Base-by-base conservation (phyloP, 2,888 invertebrate genomes). In the Pocota personata region DNA sequence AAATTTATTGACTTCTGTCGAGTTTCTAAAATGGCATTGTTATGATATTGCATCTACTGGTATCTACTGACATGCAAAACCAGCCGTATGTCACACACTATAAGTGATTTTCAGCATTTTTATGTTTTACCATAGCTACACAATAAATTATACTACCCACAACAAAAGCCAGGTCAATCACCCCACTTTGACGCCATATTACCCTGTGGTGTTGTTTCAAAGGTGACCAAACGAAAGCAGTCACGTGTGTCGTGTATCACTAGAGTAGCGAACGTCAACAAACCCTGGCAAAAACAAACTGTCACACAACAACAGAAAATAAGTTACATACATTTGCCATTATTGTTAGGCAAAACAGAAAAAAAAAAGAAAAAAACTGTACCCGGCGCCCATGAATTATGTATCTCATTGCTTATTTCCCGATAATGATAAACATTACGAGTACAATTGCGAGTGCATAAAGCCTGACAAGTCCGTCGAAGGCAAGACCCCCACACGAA, bases 231-330 rank as follows among this genome's bases (percentile, higher is more conserved):
- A 52, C 52, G 27, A 52, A 52, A 52, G 52, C 52, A 27, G 52
- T 52, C 52, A 52, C 52, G 52, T 52, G 52, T 52, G 8, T 52
- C 52, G 27, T 52, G 52, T 52, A n/a, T 14, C 52, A 52, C n/a
- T 27, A 27, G 27, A 27, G 27, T 48, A 12, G 48, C 21, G 16
- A 48, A 48, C 48, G 48, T 48, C 48, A 19, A 48, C 21, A 48
- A 21, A 40, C 40, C 40, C 14, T 4, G 40, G n/a, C 40, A 40
- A 32, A 1, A 14, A 14, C 40, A 14, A 40, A 14, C 14, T 40
- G 40, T 40, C 40, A 40, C 40, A 40, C 1, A 40, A 40, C 14
- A 40, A 48, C 21, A 48, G 10, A 48, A 21, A 48, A 8, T 48
- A 5, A 48, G 21, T 21, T 21, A 48, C 21, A 48, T 21, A 48